Base-by-base conservation (phyloP, 2,113 vertebrate genomes). In the Athene noctua region DNA sequence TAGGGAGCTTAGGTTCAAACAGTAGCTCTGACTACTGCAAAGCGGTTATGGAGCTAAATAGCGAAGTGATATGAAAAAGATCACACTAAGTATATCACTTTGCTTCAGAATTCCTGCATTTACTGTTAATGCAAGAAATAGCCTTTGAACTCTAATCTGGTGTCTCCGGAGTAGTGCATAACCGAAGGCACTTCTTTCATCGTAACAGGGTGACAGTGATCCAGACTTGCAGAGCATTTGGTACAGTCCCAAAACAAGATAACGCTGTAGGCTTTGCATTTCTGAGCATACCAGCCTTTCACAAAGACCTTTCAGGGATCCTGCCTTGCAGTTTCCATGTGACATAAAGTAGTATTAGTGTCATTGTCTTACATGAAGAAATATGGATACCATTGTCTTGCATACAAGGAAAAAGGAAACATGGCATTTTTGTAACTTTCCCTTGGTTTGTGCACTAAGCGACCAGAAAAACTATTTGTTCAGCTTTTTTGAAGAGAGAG, bases 91-190 rank as follows among this genome's bases (percentile, higher is more conserved):
- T 89, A 77, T 74, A 92, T 87, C 91, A 90, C 91, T 94, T 91
- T 78, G 84, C 79, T 90, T 93, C 78, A 96, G 90, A 94, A 97
- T 97, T 95, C 95, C 94, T 94, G 74, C 81, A 67, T 95, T 97
- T 95, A 81, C 94, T 88, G 84, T 81, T 95, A 92, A 93, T 77
- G 91, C 84, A 93, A 86, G 94, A 82, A 96, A 26, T 57, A 96
- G 94, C 87, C 96, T 97, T 95, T 96, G 95, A 97, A 96, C 94
- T 96, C 95, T 96, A 95, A 96, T 97, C 93, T 96, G 81, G 95
- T 90, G 95, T 94, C 92, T 94, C 94, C 78, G 18, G 94, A 95
- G 88, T 8, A 29, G 89, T 55, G 95, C 87, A 86, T 92, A 96
- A 95, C 87, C 6, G 0, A 97, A 95, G 94, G 91, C 95, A 94